Evolutionary conservation across 1,140 invertebrate genomes (phyloP).

Genomic region (Drosophila tristis): DNA sequence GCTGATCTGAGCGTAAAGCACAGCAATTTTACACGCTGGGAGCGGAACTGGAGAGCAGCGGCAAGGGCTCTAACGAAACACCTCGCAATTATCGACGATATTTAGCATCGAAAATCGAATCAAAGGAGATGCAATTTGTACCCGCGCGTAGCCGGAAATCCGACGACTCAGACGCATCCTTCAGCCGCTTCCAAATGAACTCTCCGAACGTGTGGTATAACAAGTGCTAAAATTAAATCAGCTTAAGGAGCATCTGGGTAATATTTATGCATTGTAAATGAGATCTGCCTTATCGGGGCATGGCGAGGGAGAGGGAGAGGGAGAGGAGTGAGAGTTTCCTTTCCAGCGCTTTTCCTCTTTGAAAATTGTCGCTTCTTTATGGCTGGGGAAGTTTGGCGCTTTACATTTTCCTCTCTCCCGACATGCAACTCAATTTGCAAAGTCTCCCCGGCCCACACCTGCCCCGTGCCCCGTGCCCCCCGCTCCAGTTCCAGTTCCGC

Average conservation of each 20-base stretch:
- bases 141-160: too few relatives aligned
- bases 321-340: constrained; percentile 32
- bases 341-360: constrained; percentile 39
- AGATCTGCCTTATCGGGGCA: constrained; percentile 35
- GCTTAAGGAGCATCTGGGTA: constrained; percentile 15
- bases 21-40: too few relatives aligned
- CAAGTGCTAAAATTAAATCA: not conserved
- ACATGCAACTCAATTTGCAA: constrained; percentile 68
- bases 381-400: constrained; percentile 24
- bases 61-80: too few relatives aligned
- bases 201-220: not conserved
- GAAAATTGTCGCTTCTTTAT: constrained; percentile 64
- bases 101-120: too few relatives aligned
- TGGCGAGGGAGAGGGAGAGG: too few relatives aligned
- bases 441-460: constrained; percentile 8
- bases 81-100: too few relatives aligned
- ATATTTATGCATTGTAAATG: constrained; percentile 53
- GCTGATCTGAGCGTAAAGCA: too few relatives aligned
- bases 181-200: too few relatives aligned
- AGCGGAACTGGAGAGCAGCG: too few relatives aligned
- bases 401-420: constrained; percentile 53
- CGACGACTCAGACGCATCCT: not conserved
- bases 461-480: too few relatives aligned
- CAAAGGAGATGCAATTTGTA: too few relatives aligned
- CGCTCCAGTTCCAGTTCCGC: too few relatives aligned